Conservation (phyloP, 2,888 invertebrate species). For the Tupiocoris notatus region DNA sequence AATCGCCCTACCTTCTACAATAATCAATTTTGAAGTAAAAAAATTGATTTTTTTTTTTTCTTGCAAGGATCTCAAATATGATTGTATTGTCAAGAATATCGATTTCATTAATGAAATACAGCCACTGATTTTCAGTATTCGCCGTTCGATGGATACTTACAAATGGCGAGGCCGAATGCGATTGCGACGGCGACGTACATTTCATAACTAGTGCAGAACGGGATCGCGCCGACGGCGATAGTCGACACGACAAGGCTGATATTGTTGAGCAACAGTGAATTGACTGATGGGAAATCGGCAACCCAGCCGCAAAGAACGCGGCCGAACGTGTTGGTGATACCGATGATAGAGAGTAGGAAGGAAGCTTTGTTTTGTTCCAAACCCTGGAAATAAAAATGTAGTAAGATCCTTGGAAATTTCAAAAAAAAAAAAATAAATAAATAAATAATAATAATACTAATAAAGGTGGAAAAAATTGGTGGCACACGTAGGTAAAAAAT, state of each 20-base stretch:
- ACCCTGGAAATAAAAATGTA: conserved; percentile 58
- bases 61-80: too few relatives aligned
- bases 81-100: too few relatives aligned
- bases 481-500: too few relatives aligned
- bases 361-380: conserved; percentile 71
- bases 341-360: conserved; percentile 76
- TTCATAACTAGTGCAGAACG: conserved; percentile 75
- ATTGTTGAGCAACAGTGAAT: conserved; percentile 90
- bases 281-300: conserved; percentile 87
- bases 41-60: too few relatives aligned
- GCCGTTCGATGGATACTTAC: conserved; percentile 69
- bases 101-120: too few relatives aligned
- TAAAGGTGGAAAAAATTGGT: too few relatives aligned
- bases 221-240: conserved; percentile 76
- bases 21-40: too few relatives aligned
- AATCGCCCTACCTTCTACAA: too few relatives aligned
- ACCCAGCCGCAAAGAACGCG: conserved; percentile 86
- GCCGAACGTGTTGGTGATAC: conserved; percentile 92
- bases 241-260: conserved; percentile 88
- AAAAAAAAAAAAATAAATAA: too few relatives aligned
- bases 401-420: too few relatives aligned
- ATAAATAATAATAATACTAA: too few relatives aligned
- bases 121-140: too few relatives aligned
- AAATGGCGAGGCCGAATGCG: conserved; percentile 88
- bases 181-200: conserved; percentile 77